Evolutionary conservation across 2,888 invertebrate genomes (phyloP).

Genomic region (Hoplodrina blanda): DNA sequence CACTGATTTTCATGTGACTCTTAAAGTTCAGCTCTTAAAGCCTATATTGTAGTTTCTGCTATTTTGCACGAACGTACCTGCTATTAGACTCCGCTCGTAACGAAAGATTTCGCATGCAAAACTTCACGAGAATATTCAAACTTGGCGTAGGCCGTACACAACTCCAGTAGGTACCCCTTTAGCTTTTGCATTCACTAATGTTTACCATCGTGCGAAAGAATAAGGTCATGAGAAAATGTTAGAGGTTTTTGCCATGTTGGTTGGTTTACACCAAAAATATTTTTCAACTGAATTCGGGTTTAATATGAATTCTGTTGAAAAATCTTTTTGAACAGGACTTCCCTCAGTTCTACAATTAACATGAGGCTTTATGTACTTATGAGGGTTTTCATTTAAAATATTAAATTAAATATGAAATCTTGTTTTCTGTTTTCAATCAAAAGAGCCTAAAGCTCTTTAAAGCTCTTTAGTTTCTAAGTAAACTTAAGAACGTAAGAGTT

Average conservation of each 20-base stretch:
- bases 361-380: constrained; percentile 3
- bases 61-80: constrained; percentile 41
- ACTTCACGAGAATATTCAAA: constrained; percentile 64
- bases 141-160: constrained; percentile 45
- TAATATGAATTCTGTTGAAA: constrained; percentile 29
- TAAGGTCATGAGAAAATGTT: constrained; percentile 53
- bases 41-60: constrained; percentile 55
- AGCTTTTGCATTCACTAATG: constrained; percentile 53
- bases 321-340: constrained; percentile 24
- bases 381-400: constrained; percentile 25
- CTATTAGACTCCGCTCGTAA: constrained; percentile 51
- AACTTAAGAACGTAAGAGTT: constrained; percentile 20
- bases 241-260: constrained; percentile 34
- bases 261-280: background rate
- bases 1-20: constrained; percentile 46
- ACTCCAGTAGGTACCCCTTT: constrained; percentile 41
- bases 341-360: constrained; percentile 19
- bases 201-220: constrained; percentile 51
- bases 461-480: background rate
- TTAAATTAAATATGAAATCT: constrained; percentile 11
- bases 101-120: constrained; percentile 62
- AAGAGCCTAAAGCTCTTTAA: background rate
- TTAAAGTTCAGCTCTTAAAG: constrained; percentile 55
- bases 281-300: background rate
- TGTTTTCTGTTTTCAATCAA: constrained; percentile 14